phyloP scores from a whole-genome alignment of 2,888 invertebrate genomes.

The Zygaena filipendulae region DNA sequence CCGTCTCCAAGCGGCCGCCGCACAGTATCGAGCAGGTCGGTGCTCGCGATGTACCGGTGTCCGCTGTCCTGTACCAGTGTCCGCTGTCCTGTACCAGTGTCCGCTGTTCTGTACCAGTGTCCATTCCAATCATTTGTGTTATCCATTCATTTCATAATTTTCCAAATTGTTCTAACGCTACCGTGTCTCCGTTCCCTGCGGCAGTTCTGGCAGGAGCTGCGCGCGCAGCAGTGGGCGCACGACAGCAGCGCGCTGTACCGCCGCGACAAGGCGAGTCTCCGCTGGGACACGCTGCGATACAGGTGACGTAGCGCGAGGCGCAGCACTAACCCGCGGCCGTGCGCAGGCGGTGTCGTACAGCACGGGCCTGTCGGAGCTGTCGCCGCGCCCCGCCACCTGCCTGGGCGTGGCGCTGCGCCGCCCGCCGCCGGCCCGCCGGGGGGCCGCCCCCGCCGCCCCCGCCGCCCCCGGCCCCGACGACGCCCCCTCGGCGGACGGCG shows the following conservation, averaged over 20 bases:
- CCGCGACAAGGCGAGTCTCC: conserved; percentile 73
- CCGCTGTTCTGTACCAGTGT: not conserved
- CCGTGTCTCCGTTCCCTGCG: no score
- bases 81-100: not conserved
- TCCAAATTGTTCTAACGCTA: no score
- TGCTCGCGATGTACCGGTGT: not conserved
- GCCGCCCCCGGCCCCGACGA: conserved; percentile 12
- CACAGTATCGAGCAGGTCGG: conserved; percentile 75
- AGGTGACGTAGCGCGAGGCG: not conserved
- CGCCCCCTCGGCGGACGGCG: not conserved
- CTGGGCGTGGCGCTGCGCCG: conserved; percentile 49
- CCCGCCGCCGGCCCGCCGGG: conserved; percentile 8
- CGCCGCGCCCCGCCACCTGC: conserved; percentile 75
- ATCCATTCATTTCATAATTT: no score
- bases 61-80: not conserved
- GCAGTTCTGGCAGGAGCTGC: conserved; percentile 79
- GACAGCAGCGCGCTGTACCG: conserved; percentile 70
- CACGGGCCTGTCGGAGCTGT: conserved; percentile 76
- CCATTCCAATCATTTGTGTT: not conserved
- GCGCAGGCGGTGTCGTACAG: conserved; percentile 77
- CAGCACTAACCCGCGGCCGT: not conserved
- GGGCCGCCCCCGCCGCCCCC: conserved; percentile 17
- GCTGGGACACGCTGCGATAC: not conserved
- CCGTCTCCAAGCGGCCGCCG: conserved; percentile 71
- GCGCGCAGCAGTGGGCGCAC: conserved; percentile 41